Evolutionary conservation across 2,113 vertebrate genomes (phyloP).

Genomic region (Dendropsophus ebraccatus): DNA sequence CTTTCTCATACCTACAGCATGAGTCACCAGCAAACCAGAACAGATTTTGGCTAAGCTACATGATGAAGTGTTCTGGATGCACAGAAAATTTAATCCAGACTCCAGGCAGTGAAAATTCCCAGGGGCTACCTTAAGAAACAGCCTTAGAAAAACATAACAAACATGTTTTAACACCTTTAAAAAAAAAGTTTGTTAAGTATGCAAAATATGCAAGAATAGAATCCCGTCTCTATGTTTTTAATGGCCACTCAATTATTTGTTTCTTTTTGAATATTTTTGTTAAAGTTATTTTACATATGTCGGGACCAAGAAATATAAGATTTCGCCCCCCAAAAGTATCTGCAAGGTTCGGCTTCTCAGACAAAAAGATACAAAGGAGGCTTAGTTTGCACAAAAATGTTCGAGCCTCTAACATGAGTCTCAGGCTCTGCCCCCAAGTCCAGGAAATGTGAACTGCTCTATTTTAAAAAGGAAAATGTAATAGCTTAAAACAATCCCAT

Average conservation of each 20-base stretch:
- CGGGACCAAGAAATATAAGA: slow-evolving; percentile 42
- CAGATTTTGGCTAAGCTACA: slow-evolving; percentile 71
- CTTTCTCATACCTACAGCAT: slow-evolving; percentile 73
- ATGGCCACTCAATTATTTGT: slow-evolving; percentile 5
- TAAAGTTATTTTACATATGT: slow-evolving; percentile 40
- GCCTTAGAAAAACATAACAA: slow-evolving; percentile 47
- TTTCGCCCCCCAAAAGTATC: slow-evolving; percentile 13
- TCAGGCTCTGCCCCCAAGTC: neutral
- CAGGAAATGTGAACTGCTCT: slow-evolving; percentile 20
- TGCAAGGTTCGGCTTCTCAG: slow-evolving; percentile 32
- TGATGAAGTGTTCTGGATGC: slow-evolving; percentile 81
- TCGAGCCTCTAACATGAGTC: neutral
- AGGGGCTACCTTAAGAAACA: slow-evolving; percentile 66
- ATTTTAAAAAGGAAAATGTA: neutral
- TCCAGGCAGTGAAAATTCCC: slow-evolving; percentile 70
- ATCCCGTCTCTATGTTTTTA: slow-evolving; percentile 5
- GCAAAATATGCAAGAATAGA: slow-evolving; percentile 34
- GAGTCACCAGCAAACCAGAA: slow-evolving; percentile 76
- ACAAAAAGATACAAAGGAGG: slow-evolving; percentile 9
- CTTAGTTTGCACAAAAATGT: slow-evolving; percentile 17
- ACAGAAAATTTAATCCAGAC: slow-evolving; percentile 73
- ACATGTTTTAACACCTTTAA: slow-evolving; percentile 57
- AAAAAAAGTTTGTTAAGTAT: slow-evolving; percentile 43
- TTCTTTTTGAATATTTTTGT: slow-evolving; percentile 33
- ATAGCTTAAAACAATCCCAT: neutral